Evolutionary conservation across 2,888 invertebrate genomes (phyloP).

Genomic region (Diploptera punctata): DNA sequence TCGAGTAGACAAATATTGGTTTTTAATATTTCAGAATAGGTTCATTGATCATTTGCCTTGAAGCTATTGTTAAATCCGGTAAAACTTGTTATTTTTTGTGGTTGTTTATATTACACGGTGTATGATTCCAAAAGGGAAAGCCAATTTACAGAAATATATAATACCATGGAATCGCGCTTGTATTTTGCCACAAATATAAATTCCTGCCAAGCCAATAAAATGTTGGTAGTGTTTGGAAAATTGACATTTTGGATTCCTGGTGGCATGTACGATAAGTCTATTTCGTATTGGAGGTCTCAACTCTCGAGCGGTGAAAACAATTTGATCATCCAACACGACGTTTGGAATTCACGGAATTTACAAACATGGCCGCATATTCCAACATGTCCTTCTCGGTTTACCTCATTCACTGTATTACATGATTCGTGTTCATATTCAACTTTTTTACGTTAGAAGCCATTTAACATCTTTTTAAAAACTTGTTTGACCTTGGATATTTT

Average conservation of each 20-base stretch:
- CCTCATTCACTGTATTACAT: background rate
- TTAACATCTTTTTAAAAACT: background rate
- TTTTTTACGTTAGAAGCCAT: no score
- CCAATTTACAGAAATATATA: no score
- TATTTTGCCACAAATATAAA: background rate
- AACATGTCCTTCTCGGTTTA: background rate
- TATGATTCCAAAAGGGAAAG: no score
- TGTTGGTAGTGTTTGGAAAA: conserved; percentile 1
- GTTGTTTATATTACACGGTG: no score
- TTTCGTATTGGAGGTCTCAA: background rate
- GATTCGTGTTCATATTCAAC: no score
- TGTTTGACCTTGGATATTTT: background rate
- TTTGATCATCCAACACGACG: background rate
- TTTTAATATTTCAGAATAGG: no score
- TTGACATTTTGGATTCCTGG: conserved; percentile 5
- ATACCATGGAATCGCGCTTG: no score
- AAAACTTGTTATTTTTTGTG: no score
- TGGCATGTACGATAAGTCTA: background rate
- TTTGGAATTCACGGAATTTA: background rate
- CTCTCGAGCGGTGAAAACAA: background rate
- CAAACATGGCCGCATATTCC: background rate
- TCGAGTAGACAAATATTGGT: no score
- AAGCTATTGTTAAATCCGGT: no score
- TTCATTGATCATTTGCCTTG: no score
- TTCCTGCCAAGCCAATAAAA: conserved; percentile 9